A percentile compares a stretch with the other conserved stretches of the same genome.
Evolutionary conservation across 1,140 invertebrate genomes (phyloP).

Genomic region (Ceratina australensis): DNA sequence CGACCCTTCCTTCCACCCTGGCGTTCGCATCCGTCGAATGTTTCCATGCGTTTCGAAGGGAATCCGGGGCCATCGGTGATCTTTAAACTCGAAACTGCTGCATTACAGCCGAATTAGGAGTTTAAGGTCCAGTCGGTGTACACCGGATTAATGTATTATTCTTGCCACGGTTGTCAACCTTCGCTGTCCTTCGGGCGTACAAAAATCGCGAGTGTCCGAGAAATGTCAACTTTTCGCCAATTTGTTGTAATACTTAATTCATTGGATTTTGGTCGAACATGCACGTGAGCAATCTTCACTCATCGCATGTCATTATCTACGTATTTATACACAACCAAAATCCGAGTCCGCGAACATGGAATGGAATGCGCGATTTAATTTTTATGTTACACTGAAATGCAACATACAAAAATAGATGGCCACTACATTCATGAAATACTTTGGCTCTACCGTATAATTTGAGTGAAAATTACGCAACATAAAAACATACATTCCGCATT

Average conservation of each 20-base stretch:
- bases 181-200: neutral
- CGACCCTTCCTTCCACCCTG: slow-evolving; percentile 39
- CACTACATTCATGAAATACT: neutral
- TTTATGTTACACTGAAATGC: too few relatives aligned
- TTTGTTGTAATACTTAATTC: too few relatives aligned
- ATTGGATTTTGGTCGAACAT: too few relatives aligned
- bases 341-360: too few relatives aligned
- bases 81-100: slow-evolving; percentile 48
- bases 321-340: too few relatives aligned
- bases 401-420: too few relatives aligned
- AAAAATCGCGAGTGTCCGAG: slow-evolving; percentile 12
- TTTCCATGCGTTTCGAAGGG: slow-evolving; percentile 34
- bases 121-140: slow-evolving; percentile 7
- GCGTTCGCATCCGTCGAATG: neutral
- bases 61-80: slow-evolving; percentile 17
- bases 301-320: too few relatives aligned
- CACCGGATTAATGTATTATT: slow-evolving; percentile 46
- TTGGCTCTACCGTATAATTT: neutral
- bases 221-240: neutral
- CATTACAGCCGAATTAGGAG: slow-evolving; percentile 45
- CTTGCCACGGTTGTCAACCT: slow-evolving; percentile 2
- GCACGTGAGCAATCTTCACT: too few relatives aligned
- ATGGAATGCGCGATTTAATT: too few relatives aligned
- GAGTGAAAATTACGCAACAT: neutral
- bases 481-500: too few relatives aligned